A percentile compares a stretch with the other conserved stretches of the same genome.
Conservation (phyloP, 1,140 invertebrate species). For the Procambarus virginalis region DNA sequence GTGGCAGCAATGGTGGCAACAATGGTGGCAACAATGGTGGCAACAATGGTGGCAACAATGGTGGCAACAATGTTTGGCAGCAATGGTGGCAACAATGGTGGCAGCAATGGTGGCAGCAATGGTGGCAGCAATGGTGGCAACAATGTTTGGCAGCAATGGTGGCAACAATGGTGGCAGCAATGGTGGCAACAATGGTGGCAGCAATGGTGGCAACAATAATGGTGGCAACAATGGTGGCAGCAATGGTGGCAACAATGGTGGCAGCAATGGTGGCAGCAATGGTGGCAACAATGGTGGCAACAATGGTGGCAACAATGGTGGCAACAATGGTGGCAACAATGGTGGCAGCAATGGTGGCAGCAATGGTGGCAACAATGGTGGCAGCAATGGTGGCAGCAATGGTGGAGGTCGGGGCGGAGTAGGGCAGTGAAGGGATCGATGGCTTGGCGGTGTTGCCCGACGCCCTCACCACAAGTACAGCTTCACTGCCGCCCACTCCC, state of each 20-base stretch:
- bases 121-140: not conserved
- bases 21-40: too few species aligned
- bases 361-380: too few species aligned
- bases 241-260: too few species aligned
- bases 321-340: too few species aligned
- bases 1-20: too few species aligned
- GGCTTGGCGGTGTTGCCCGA: not conserved
- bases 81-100: not conserved
- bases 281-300: too few species aligned
- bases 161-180: too few species aligned
- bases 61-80: not conserved
- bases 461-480: slow-evolving; percentile 12
- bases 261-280: too few species aligned
- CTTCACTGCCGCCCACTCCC: not conserved
- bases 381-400: not conserved
- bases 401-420: not conserved
- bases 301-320: too few species aligned
- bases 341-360: too few species aligned
- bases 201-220: not conserved
- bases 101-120: not conserved
- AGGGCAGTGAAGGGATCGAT: slow-evolving; percentile 9
- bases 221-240: too few species aligned
- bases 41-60: not conserved
- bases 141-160: too few species aligned
- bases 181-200: not conserved